phyloP scores from a whole-genome alignment of 2,113 vertebrate genomes.

The Coryphaenoides rupestris region DNA sequence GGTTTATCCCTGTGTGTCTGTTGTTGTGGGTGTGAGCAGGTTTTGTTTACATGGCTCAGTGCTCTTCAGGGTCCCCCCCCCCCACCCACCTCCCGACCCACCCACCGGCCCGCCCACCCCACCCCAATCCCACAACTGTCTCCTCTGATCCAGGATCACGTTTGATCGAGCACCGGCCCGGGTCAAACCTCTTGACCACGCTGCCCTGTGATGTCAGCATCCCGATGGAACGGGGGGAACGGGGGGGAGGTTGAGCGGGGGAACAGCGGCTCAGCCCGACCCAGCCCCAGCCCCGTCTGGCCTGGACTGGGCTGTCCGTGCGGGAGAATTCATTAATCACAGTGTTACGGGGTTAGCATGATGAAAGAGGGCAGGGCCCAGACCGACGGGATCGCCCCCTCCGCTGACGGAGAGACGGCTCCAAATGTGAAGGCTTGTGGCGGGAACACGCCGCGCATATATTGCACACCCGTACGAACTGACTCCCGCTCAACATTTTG shows the following conservation, averaged over 20 bases:
- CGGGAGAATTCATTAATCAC: slow-evolving; percentile 60
- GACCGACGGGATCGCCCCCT: slow-evolving; percentile 37
- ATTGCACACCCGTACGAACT: neutral
- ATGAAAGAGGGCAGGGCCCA: slow-evolving; percentile 16
- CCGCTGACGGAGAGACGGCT: slow-evolving; percentile 30
- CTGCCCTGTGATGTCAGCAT: slow-evolving; percentile 25
- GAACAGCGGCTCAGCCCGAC: no score
- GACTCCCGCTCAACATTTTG: neutral
- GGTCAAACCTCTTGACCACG: slow-evolving; percentile 48
- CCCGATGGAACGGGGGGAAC: slow-evolving; percentile 28
- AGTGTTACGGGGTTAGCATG: slow-evolving; percentile 25
- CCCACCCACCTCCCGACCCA: neutral
- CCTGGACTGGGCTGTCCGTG: slow-evolving; percentile 31
- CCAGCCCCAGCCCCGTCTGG: no score
- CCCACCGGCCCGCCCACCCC: neutral
- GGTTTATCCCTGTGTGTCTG: no score
- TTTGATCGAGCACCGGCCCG: slow-evolving; percentile 40
- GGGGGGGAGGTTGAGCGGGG: slow-evolving; percentile 30
- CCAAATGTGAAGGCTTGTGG: slow-evolving; percentile 51
- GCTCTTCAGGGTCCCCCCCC: neutral
- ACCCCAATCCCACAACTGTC: slow-evolving; percentile 35
- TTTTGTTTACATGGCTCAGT: neutral
- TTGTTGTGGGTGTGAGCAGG: no score
- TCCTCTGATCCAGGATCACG: slow-evolving; percentile 20
- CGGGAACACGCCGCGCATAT: slow-evolving; percentile 2